phyloP scores from a whole-genome alignment of 2,797 vertebrate species.

The Perodicticus potto region DNA sequence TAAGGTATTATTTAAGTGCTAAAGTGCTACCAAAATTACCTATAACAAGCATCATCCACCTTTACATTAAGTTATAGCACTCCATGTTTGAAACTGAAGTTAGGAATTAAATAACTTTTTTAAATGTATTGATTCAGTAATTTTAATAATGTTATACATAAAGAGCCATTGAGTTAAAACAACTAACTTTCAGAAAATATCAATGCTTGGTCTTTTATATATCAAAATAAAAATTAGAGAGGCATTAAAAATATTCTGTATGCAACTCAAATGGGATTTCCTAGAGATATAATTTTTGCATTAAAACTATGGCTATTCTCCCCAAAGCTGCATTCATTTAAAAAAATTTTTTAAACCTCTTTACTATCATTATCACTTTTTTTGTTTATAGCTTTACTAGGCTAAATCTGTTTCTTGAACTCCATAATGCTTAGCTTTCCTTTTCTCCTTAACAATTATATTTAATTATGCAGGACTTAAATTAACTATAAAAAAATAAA shows the following conservation, averaged over 20 bases:
- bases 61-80: constrained; percentile 56
- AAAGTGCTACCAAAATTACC: constrained; percentile 3
- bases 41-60: not conserved
- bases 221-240: constrained; percentile 69
- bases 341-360: not conserved
- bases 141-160: constrained; percentile 37
- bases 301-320: not conserved
- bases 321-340: not conserved
- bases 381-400: not conserved
- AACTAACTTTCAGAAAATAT: constrained; percentile 81
- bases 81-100: constrained; percentile 41
- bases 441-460: constrained; percentile 49
- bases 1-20: not conserved
- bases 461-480: constrained; percentile 44
- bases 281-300: constrained; percentile 32
- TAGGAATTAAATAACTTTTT: constrained; percentile 3
- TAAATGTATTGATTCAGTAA: constrained; percentile 38
- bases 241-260: constrained; percentile 8
- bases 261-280: constrained; percentile 36
- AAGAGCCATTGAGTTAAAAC: constrained; percentile 34
- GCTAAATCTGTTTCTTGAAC: constrained; percentile 25
- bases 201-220: constrained; percentile 84
- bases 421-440: constrained; percentile 6
- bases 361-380: not conserved
- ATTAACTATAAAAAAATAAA: constrained; percentile 38